Evolutionary conservation across 2,888 invertebrate genomes (phyloP).

Genomic region (Physocephala rufipes): DNA sequence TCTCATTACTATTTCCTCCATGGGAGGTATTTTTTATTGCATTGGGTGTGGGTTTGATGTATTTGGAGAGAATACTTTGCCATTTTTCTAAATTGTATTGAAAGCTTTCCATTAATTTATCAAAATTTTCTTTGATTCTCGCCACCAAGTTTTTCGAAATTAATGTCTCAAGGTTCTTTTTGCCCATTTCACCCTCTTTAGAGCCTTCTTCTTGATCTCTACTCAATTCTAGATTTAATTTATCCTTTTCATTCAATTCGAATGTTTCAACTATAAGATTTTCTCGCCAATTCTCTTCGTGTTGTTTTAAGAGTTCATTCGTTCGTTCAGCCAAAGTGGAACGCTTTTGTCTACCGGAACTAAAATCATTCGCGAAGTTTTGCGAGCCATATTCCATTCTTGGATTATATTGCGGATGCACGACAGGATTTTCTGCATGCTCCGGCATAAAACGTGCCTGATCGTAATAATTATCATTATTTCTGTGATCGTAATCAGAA

Average conservation of each 20-base stretch:
- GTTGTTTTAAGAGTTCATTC: conserved; percentile 24
- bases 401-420: conserved; percentile 12
- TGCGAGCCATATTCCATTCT: no score
- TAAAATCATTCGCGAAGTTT: conserved; percentile 58
- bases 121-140: conserved; percentile 54
- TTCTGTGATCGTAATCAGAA: conserved; percentile 38
- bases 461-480: conserved; percentile 26
- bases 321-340: conserved; percentile 25
- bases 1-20: background rate
- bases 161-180: conserved; percentile 9
- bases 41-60: conserved; percentile 40
- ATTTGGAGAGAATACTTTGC: conserved; percentile 56
- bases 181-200: background rate
- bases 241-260: conserved; percentile 42
- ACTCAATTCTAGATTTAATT: no score
- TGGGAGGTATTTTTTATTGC: background rate
- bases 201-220: no score
- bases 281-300: conserved; percentile 44
- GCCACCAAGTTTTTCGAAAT: conserved; percentile 50
- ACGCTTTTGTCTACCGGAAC: conserved; percentile 45
- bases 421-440: conserved; percentile 9
- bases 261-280: conserved; percentile 55
- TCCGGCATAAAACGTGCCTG: conserved; percentile 37
- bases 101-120: conserved; percentile 56
- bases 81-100: conserved; percentile 58